These are phyloP conservation scores for Peromyscus nudipes DNA, from an alignment of 2,797 vertebrate species.

Conservation along the genomic window DNA sequence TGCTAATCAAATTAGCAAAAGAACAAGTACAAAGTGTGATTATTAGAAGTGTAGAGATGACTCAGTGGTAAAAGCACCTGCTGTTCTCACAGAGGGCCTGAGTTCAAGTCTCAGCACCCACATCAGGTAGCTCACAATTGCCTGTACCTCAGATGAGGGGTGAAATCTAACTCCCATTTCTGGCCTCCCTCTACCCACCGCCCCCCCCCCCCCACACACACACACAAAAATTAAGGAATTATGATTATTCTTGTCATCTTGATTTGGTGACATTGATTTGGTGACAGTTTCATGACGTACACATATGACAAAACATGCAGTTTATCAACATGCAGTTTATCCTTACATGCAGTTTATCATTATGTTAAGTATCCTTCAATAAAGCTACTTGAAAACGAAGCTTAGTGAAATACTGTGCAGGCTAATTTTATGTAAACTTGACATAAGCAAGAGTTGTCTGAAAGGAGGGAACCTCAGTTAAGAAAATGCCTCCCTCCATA, in stretches of 20 bases:
- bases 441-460: background rate
- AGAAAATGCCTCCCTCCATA: background rate
- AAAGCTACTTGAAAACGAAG: conserved; percentile 1
- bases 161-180: background rate
- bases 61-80: background rate
- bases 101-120: background rate
- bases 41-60: background rate
- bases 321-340: background rate
- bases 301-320: background rate
- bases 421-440: background rate
- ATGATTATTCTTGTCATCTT: background rate
- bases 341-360: background rate
- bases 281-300: background rate
- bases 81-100: background rate
- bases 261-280: background rate
- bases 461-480: background rate
- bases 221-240: background rate
- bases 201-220: background rate
- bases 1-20: background rate
- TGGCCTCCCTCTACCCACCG: background rate
- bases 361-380: background rate
- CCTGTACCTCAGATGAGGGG: background rate
- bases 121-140: background rate
- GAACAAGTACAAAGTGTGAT: background rate
- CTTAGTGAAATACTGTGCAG: background rate